phyloP scores from a whole-genome alignment of 92 coral and sea anemone species.

The Epizoanthus illoricatus region DNA sequence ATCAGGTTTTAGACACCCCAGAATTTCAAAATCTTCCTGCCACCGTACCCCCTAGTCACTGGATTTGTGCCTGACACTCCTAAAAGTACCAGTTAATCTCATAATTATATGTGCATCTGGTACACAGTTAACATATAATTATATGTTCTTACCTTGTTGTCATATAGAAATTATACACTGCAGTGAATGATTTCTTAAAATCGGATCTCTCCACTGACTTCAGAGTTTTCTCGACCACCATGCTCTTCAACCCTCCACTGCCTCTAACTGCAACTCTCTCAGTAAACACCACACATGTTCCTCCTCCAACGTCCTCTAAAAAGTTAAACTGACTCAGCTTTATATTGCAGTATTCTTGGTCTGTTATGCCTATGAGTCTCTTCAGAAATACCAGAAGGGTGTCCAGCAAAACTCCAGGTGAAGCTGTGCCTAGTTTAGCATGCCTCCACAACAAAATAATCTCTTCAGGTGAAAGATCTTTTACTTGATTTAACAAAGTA shows the following conservation, averaged over 20 bases:
- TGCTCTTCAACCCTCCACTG: not conserved
- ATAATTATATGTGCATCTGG: too few relatives aligned
- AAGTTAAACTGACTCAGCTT: not conserved
- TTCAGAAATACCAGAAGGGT: conserved; percentile 6
- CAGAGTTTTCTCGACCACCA: conserved; percentile 5
- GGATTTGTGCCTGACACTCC: too few relatives aligned
- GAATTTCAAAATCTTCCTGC: too few relatives aligned
- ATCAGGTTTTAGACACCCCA: too few relatives aligned
- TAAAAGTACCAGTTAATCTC: too few relatives aligned
- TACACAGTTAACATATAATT: too few relatives aligned
- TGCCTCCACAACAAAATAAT: not conserved
- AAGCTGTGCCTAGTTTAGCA: conserved; percentile 10
- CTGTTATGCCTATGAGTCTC: not conserved
- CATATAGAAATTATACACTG: conserved; percentile 11
- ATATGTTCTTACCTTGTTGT: conserved; percentile 1
- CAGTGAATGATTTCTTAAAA: conserved; percentile 9
- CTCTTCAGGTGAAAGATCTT: not conserved
- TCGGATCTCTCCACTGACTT: not conserved
- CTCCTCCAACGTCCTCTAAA: not conserved
- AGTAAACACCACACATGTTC: not conserved
- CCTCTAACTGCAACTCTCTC: not conserved
- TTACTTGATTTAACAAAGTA: not conserved
- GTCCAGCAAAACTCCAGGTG: conserved; percentile 8
- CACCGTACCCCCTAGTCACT: too few relatives aligned
- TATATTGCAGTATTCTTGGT: conserved; percentile 11